Evolutionary conservation across 1,140 invertebrate species (phyloP), one percentile per base, ranked within the genome.

Genomic region (Formica exsecta): DNA sequence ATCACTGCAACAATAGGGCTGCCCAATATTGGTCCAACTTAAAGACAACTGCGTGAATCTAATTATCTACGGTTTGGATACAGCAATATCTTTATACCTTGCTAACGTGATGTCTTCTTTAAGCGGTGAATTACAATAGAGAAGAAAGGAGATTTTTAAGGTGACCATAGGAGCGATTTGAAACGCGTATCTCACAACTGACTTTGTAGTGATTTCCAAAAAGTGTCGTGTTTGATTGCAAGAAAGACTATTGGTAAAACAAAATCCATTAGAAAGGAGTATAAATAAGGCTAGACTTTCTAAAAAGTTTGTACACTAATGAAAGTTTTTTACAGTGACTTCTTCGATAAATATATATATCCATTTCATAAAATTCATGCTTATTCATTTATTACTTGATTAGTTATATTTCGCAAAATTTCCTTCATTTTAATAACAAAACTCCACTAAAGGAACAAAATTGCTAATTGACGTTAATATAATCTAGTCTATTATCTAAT

Each of bases 11-110:
- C 87, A 89, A 92, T 90, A 83, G 57, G 32, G 25, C 62, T 38
- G 73, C n/a, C 80, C 80, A 25, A 76, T 94, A 93, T 93, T 93
- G 92, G 88, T 77, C 87, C 92, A 94, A 94, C 92, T 93, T 92
- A 65, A 80, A 89, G 91, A 91, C 90, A 92, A 93, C 90, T 87
- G 91, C 84, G 90, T 90, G 91, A 93, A 93, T 94, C 90, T 92
- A 92, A 92, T 93, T 93, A 93, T 93, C 87, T 88, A 88, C 83
- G 91, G 80, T 89, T 59, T 70, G 61, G 19, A 51, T 22, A 5
- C 61, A 61, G 73, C 7, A 66, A 81, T 32, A 36, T 25, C 29
- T 44, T 66, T 73, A 48, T 84, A 25, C 22, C 44, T 44, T 83
- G 71, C 16, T 76, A 85, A 54, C 85, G 85, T 89, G 87, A 92